Evolutionary conservation across 2,888 invertebrate genomes (phyloP).

Genomic region (Drosophila paucipuncta): DNA sequence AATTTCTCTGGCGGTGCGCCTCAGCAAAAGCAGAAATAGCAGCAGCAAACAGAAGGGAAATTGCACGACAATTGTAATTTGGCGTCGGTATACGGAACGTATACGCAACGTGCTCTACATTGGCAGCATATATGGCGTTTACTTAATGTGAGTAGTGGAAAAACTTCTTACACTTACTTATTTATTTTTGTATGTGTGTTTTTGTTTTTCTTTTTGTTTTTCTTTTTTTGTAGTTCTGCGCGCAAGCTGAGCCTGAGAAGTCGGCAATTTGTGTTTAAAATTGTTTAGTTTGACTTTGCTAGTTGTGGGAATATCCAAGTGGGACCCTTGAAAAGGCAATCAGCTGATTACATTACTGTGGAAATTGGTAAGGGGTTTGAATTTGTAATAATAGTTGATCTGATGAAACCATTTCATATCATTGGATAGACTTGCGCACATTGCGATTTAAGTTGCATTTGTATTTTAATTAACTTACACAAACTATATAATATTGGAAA

Average conservation of each 20-base stretch:
- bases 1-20: slow-evolving; percentile 58
- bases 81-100: slow-evolving; percentile 38
- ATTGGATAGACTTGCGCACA: not conserved
- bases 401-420: too few relatives aligned
- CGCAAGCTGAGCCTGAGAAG: slow-evolving; percentile 6
- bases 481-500: not conserved
- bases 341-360: slow-evolving; percentile 31
- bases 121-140: slow-evolving; percentile 46
- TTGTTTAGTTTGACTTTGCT: slow-evolving; percentile 29
- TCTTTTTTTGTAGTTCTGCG: not conserved
- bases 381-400: not conserved
- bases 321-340: slow-evolving; percentile 44
- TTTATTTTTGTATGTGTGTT: slow-evolving; percentile 12
- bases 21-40: slow-evolving; percentile 1
- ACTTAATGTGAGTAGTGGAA: slow-evolving; percentile 63
- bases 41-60: slow-evolving; percentile 2
- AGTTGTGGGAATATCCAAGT: slow-evolving; percentile 17
- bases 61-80: slow-evolving; percentile 46
- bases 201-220: not conserved
- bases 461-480: not conserved
- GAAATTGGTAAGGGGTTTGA: slow-evolving; percentile 28
- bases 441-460: not conserved
- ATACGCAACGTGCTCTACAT: slow-evolving; percentile 30
- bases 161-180: slow-evolving; percentile 40
- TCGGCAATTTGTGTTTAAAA: slow-evolving; percentile 6